Evolutionary conservation across 1,140 invertebrate genomes (phyloP), one percentile per base, ranked within the genome.

Genomic region (Mizuhopecten yessoensis): DNA sequence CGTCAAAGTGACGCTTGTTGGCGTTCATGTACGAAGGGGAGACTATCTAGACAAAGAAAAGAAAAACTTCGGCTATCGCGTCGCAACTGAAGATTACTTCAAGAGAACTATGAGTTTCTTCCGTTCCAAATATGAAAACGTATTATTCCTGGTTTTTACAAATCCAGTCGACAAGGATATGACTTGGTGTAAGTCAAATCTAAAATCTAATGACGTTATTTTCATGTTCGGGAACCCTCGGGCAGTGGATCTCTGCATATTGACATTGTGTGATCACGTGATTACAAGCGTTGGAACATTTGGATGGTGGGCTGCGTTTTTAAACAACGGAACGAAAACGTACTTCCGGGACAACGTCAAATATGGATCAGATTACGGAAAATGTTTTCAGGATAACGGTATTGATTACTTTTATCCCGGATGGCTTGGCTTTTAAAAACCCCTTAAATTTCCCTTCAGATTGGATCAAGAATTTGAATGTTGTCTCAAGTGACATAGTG

Each of bases 251-350:
- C 86, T 96, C 90, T 95, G 95, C 20, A 90, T 93, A 7, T 91
- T 96, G 34, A 86, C 92, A 0, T 45, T 90, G n/a, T 96, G 95
- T 86, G 93, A 96, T 90, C 94, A 96, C 49, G 94, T 92, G 15
- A 93, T 96, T n/a, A 95, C 95, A 33, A 94, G 92, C 0, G 94
- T 94, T 7, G 95, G 95, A 13, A 95, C 95, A 9, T 96, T 95
- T 90, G 94, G 94, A 11, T 96, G 95, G 95, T 96, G 95, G 95
- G 90, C 92, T 29, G 93, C 91, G 23, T 96, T 93, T 88, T 86
- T 96, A 23, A 88, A 89, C 11, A 93, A 94, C 89, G 94, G 93
- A 11, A 94, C 91, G 0, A 93, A 91, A 17, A 86, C 93, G 0
- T 94, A 94, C 87, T 94, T 92, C 42, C 94, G 92, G 86, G 88